These are phyloP conservation scores for Panzeria rudis DNA, from an alignment of 2,888 invertebrate species.

Conservation along the genomic window DNA sequence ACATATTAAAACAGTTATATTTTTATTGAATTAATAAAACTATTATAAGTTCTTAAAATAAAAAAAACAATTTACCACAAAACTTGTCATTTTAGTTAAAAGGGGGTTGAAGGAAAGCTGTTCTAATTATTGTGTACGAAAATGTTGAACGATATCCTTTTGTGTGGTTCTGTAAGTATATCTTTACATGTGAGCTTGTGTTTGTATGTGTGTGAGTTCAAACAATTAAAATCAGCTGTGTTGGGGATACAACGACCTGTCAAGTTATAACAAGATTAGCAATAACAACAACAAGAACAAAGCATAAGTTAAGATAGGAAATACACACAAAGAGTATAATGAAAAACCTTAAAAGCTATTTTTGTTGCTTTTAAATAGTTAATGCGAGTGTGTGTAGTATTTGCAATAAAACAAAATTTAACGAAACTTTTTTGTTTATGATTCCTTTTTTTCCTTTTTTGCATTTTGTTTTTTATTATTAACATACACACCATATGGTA, in stretches of 20 bases:
- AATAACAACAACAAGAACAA: too few species aligned
- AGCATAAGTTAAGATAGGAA: slow-evolving; percentile 25
- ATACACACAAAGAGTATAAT: slow-evolving; percentile 44
- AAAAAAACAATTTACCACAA: not conserved
- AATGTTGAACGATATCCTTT: not conserved
- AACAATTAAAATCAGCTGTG: slow-evolving; percentile 74
- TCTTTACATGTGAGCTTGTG: slow-evolving; percentile 23
- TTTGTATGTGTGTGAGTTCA: slow-evolving; percentile 50
- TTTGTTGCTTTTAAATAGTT: slow-evolving; percentile 24
- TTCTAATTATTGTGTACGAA: slow-evolving; percentile 25
- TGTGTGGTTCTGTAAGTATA: slow-evolving; percentile 19
- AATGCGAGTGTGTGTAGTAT: not conserved
- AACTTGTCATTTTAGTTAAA: not conserved
- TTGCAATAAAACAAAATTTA: slow-evolving; percentile 50
- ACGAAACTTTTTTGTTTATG: slow-evolving; percentile 60
- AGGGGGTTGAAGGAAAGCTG: slow-evolving; percentile 42
- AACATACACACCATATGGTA: slow-evolving; percentile 62
- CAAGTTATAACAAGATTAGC: slow-evolving; percentile 55
- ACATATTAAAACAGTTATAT: not conserved
- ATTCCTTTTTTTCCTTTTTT: not conserved
- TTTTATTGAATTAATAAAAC: not conserved
- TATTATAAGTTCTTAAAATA: not conserved
- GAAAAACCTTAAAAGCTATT: slow-evolving; percentile 31
- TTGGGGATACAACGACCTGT: slow-evolving; percentile 76
- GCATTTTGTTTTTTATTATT: slow-evolving; percentile 23